Evolutionary conservation across 2,888 invertebrate genomes (phyloP), one percentile per base, ranked within the genome.

Genomic region (Cheiracanthium punctorium): DNA sequence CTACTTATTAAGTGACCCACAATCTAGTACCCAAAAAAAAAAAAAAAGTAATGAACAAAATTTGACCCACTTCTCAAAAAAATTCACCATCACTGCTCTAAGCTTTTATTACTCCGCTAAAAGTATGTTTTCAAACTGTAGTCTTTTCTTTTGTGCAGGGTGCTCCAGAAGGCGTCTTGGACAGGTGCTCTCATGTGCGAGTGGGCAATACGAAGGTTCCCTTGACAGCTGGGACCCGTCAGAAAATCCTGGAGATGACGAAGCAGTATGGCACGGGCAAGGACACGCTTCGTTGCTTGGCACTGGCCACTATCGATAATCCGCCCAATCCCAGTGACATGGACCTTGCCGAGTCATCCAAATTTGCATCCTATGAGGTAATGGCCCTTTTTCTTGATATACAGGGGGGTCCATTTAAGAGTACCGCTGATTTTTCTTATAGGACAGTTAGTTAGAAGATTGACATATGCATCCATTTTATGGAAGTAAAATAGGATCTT

Each of bases 281-380:
- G 90, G 98, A 98, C 92, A 98, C 98, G 1, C 94, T 98, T 74
- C 96, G 97, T 93, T 99, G 99, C 93, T 93, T 99, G 91, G 99
- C 96, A 88, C 94, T 99, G 89, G 99, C 98, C 90, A 97, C 97
- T 91, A 95, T 97, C 90, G 99, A 99, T 93, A 95, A 94, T 91
- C 99, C 99, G 89, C 94, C 96, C 91, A 96, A 96, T 91, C 96
- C 97, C 87, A 97, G 97, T 14, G 97, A 98, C 90, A 99, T 99
- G 99, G 98, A 99, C 92, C 95, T 99, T 90, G 97, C 95, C 85
- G 99, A 99, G 91, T 96, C 98, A 0, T 95, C 93, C 92, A 98
- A 98, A 93, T 99, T 99, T 95, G 95, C 94, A 93, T 96, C 97
- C 74, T 99, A 99, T 93, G 99, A 99, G 94, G 97, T 96, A 74